Base-by-base conservation (phyloP, 2,888 invertebrate genomes). In the Synergus itoensis region DNA sequence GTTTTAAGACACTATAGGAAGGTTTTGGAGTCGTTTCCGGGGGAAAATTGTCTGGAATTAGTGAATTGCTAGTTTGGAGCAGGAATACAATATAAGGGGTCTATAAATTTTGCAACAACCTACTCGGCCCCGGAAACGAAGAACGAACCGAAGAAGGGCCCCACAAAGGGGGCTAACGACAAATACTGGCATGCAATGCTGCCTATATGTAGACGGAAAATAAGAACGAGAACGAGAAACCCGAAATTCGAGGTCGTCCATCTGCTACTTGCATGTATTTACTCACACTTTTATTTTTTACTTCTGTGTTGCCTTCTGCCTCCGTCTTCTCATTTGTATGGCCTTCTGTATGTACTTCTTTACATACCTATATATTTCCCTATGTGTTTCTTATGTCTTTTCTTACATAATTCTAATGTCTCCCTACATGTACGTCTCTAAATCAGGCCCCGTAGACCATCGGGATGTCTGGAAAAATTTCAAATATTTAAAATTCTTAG, bases 201-300 rank as follows among this genome's bases (percentile, higher is more conserved):
- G n/a, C n/a, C n/a, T n/a, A n/a, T n/a, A n/a, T 21, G 12, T 11
- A 3, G 36, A 73, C n/a, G 36, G 8, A 36, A 73, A 73, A 53
- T 73, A 53, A 73, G 36, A 73, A 73, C n/a, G 69, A 69, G 69
- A 69, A 48, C 28, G 12, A 73, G 73, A 73, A 73, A 73, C 73
- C 36, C 48, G 73, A 73, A 73, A 73, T 73, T 73, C 73, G 73
- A 73, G 48, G 73, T 53, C 73, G 48, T 53, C 53, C 73, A 73
- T 73, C 73, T 73, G 73, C 73, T 73, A 45, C 12, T 65, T 40
- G 65, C 41, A 12, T 69, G 21, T 28, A 69, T 45, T 48, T 48
- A 40, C 64, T 8, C 21, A 69, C n/a, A 69, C 45, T 1, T 28
- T 43, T 28, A 69, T 45, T 69, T 69, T 45, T 69, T n/a, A 65